Conservation (phyloP, 2,113 vertebrate genomes). For the Toxotes jaculatrix region DNA sequence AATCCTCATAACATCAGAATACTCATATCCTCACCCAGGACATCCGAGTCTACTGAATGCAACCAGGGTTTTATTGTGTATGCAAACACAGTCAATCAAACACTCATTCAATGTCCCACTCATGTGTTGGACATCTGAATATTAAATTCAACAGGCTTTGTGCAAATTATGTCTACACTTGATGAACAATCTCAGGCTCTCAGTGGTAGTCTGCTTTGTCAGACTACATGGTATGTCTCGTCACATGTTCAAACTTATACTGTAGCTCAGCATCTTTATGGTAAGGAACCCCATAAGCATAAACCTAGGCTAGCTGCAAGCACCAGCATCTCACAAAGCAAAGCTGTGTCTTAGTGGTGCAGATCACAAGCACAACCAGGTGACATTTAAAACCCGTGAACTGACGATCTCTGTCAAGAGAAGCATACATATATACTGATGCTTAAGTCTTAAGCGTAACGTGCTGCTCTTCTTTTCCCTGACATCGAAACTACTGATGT, state of each 20-base stretch:
- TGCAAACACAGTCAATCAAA: conserved; percentile 30
- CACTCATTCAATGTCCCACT: not conserved
- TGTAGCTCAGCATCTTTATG: not conserved
- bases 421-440: conserved; percentile 3
- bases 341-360: conserved; percentile 11
- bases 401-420: not conserved
- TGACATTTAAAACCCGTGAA: conserved; percentile 17
- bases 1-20: not conserved
- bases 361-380: conserved; percentile 12
- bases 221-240: not conserved
- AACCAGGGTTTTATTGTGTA: conserved; percentile 24
- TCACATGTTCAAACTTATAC: not conserved
- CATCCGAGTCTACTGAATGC: not conserved
- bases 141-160: conserved; percentile 21
- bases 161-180: conserved; percentile 4
- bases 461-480: too few relatives aligned
- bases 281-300: not conserved
- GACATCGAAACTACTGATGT: not conserved
- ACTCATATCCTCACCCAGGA: not conserved
- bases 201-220: not conserved
- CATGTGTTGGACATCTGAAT: conserved; percentile 4
- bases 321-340: not conserved
- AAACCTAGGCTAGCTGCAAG: not conserved
- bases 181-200: not conserved
- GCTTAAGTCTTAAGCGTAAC: conserved; percentile 1